Percentiles rank a stretch among this genome's conserved stretches.
phyloP scores from a whole-genome alignment of 2,888 invertebrate genomes.

The Drepana falcataria region DNA sequence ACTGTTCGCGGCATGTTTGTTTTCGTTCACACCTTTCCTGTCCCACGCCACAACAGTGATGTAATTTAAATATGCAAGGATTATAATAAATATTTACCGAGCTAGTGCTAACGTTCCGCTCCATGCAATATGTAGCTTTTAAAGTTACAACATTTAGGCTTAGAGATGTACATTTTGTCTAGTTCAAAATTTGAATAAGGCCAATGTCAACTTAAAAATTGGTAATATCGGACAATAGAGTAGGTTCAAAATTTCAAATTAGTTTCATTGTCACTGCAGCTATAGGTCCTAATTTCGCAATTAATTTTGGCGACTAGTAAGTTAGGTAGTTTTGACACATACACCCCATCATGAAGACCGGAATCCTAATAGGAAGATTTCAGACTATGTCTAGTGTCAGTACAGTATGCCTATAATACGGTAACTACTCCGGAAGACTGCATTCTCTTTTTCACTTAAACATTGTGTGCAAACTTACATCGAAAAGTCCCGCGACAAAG shows the following conservation, averaged over 20 bases:
- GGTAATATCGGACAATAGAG: neutral
- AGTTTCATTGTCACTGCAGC: neutral
- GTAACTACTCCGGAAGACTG: too few relatives aligned
- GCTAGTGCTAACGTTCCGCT: neutral
- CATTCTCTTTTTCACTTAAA: too few relatives aligned
- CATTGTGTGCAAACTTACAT: too few relatives aligned
- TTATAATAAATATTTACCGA: conserved; percentile 5
- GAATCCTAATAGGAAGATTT: too few relatives aligned
- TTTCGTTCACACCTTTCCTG: conserved; percentile 60
- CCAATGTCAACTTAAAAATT: neutral
- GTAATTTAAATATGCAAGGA: conserved; percentile 10
- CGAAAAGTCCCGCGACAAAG: too few relatives aligned
- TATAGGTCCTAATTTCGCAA: neutral
- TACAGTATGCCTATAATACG: too few relatives aligned
- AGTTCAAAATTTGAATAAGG: neutral
- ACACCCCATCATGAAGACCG: neutral
- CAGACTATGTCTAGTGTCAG: too few relatives aligned
- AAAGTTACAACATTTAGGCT: neutral
- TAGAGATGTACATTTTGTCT: neutral
- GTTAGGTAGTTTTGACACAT: neutral
- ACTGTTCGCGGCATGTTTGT: conserved; percentile 43
- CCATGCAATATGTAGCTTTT: conserved; percentile 8
- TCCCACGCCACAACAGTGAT: conserved; percentile 42
- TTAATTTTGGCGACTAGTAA: neutral
- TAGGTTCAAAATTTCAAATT: neutral